Percentiles rank a stretch among this genome's conserved stretches.
Conservation (phyloP, 2,797 vertebrate species). For the Falco biarmicus region DNA sequence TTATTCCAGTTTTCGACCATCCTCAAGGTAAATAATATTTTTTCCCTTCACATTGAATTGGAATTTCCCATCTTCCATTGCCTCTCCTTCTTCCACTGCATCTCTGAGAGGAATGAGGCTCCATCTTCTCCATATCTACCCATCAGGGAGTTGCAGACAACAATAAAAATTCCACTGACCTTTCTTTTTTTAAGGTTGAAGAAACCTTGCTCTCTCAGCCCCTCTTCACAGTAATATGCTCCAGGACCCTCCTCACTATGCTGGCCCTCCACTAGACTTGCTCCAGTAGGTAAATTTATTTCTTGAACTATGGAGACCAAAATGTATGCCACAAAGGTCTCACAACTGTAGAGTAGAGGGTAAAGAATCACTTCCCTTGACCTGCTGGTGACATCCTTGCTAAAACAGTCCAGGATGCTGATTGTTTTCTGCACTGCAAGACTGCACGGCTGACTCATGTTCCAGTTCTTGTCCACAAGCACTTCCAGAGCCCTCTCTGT, state of each 20-base stretch:
- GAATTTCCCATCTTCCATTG: not conserved
- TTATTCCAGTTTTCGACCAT: not conserved
- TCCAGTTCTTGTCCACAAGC: not conserved
- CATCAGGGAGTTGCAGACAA: not conserved
- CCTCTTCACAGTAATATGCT: not conserved
- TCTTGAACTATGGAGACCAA: not conserved
- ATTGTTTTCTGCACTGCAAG: not conserved
- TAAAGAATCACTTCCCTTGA: not conserved
- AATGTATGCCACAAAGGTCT: not conserved
- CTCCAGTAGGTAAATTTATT: not conserved
- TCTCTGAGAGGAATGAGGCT: not conserved
- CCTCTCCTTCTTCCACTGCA: not conserved
- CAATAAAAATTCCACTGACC: not conserved
- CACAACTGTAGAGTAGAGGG: not conserved
- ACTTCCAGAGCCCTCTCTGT: not conserved
- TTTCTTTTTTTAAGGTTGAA: not conserved
- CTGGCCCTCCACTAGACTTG: not conserved
- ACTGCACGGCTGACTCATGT: not conserved
- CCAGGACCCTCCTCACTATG: not conserved
- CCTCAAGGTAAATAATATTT: not conserved
- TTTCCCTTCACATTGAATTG: rapidly evolving
- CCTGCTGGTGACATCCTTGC: not conserved
- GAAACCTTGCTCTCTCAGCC: not conserved
- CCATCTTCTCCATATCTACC: not conserved
- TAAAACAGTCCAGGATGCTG: not conserved